These are phyloP conservation scores for Vicugna pacos DNA, from an alignment of 2,113 vertebrate species.

Conservation along the genomic window DNA sequence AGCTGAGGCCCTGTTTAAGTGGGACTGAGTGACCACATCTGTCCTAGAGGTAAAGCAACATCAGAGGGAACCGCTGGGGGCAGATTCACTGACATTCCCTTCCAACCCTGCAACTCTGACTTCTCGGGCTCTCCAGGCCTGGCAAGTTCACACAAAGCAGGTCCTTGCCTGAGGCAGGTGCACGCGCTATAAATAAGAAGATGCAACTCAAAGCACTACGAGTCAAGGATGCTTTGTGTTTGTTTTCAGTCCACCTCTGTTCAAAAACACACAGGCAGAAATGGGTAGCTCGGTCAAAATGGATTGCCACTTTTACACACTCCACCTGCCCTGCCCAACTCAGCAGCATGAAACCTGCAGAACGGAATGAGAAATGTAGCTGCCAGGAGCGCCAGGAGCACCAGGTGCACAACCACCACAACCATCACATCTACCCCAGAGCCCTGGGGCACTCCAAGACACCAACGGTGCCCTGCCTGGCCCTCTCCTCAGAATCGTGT, in stretches of 20 bases:
- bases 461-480: not conserved
- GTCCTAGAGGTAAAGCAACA: not conserved
- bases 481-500: not conserved
- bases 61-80: not conserved
- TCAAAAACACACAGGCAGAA: slow-evolving; percentile 2
- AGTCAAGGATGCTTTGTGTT: not conserved
- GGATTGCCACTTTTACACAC: rapidly evolving
- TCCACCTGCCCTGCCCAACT: not conserved
- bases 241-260: not conserved
- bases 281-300: not conserved
- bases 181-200: not conserved
- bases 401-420: rapidly evolving
- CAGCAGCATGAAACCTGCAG: not conserved
- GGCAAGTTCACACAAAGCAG: too few relatives aligned
- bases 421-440: not conserved
- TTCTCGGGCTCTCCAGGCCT: not conserved
- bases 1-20: not conserved
- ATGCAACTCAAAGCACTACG: not conserved
- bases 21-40: not conserved
- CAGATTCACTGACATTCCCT: not conserved
- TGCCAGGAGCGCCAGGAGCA: not conserved
- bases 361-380: not conserved
- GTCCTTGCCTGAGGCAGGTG: not conserved
- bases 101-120: not conserved
- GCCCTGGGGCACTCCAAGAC: rapidly evolving